Evolutionary conservation across 2,113 vertebrate species (phyloP).

Genomic region (Sphaerodactylus townsendi): DNA sequence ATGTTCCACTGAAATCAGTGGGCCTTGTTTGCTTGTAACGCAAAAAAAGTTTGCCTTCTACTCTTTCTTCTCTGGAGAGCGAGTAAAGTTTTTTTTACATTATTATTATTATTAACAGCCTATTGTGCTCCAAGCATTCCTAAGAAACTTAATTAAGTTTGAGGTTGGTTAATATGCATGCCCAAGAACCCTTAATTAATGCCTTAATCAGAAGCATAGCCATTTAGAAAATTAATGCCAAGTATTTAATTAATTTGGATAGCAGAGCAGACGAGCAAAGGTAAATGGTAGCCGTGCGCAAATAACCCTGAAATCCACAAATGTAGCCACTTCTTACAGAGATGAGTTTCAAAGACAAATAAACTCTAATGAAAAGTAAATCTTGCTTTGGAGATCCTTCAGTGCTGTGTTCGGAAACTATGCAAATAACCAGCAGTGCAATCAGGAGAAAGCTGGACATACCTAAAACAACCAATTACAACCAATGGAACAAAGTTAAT

Average conservation of each 20-base stretch:
- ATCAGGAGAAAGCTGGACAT: background rate
- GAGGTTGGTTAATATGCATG: background rate
- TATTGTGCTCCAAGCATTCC: background rate
- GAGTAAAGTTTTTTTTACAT: background rate
- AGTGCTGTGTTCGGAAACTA: background rate
- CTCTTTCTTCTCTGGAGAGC: background rate
- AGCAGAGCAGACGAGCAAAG: background rate
- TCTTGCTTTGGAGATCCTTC: background rate
- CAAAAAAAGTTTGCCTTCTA: background rate
- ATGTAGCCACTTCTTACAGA: background rate
- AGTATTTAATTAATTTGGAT: constrained; percentile 14
- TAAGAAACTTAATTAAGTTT: constrained; percentile 2
- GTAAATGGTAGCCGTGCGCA: background rate
- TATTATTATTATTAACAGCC: background rate
- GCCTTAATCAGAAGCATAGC: background rate
- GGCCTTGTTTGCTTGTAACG: background rate
- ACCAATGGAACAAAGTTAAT: no score
- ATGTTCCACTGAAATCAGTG: background rate
- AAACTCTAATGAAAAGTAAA: background rate
- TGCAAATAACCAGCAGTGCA: background rate
- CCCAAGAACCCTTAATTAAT: background rate
- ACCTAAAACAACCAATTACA: background rate
- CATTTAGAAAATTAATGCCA: background rate
- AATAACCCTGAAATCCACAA: background rate
- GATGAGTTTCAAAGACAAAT: background rate